A percentile compares a stretch with the other conserved stretches of the same genome.
Conservation (phyloP, 1,140 invertebrate species). For the Bombus turneri region DNA sequence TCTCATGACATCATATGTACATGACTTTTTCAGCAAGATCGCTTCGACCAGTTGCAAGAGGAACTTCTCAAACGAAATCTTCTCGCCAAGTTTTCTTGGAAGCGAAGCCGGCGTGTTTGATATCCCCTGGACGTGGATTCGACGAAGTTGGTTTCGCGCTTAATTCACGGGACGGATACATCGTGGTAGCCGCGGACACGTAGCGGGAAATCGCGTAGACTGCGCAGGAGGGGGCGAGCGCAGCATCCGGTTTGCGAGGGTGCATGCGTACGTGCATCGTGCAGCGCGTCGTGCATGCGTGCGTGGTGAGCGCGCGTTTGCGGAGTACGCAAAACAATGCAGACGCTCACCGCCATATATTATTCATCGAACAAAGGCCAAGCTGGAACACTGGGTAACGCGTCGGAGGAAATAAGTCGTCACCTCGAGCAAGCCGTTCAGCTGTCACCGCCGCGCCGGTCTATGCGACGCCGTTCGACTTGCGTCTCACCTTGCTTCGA, state of each 20-base stretch:
- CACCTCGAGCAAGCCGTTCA: slow-evolving; percentile 56
- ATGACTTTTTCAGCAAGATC: no score
- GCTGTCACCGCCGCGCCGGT: slow-evolving; percentile 33
- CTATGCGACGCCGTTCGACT: slow-evolving; percentile 21
- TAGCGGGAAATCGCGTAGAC: slow-evolving; percentile 74
- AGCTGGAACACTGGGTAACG: slow-evolving; percentile 55
- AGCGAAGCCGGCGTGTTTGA: slow-evolving; percentile 59
- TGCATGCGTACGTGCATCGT: slow-evolving; percentile 31
- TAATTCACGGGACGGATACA: slow-evolving; percentile 55
- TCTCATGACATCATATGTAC: no score
- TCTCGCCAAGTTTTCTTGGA: slow-evolving; percentile 38
- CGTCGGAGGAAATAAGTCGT: slow-evolving; percentile 67
- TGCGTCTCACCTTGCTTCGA: not conserved
- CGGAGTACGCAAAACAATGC: slow-evolving; percentile 71
- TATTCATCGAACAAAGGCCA: slow-evolving; percentile 73
- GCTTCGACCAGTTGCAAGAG: not conserved
- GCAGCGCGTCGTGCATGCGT: slow-evolving; percentile 13
- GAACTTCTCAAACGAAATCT: slow-evolving; percentile 43
- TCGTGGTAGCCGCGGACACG: slow-evolving; percentile 62
- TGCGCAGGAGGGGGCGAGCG: slow-evolving; percentile 56
- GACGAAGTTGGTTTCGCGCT: slow-evolving; percentile 56
- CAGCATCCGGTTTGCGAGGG: slow-evolving; percentile 71
- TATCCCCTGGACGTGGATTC: slow-evolving; percentile 51
- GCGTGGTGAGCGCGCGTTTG: slow-evolving; percentile 28
- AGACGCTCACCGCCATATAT: slow-evolving; percentile 73